Evolutionary conservation across 2,888 invertebrate species (phyloP).

Genomic region (Empis stercorea): DNA sequence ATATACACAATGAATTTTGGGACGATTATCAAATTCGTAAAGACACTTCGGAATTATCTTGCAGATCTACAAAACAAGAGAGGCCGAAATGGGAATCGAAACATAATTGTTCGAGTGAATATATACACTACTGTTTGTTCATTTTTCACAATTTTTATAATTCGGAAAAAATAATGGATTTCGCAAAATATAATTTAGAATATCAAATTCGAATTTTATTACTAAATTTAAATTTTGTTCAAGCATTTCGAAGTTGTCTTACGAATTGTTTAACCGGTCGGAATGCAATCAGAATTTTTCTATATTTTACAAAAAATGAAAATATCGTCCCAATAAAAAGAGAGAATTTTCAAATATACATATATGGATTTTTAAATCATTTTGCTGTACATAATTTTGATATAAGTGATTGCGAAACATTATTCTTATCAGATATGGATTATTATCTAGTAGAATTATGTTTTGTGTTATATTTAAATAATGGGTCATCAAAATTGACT

Average conservation of each 20-base stretch:
- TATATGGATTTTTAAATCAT: conserved; percentile 32
- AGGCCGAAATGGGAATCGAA: conserved; percentile 7
- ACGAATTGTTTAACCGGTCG: conserved; percentile 25
- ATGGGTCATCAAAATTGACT: background rate
- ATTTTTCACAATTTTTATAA: conserved; percentile 36
- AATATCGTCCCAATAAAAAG: conserved; percentile 34
- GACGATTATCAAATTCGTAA: too few species aligned
- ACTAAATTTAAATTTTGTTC: conserved; percentile 35
- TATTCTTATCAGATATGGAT: conserved; percentile 33
- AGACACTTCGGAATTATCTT: background rate
- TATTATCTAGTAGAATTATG: conserved; percentile 34
- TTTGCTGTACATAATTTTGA: conserved; percentile 30
- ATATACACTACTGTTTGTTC: conserved; percentile 36
- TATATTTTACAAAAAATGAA: conserved; percentile 37
- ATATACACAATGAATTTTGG: too few species aligned
- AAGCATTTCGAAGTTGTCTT: conserved; percentile 33
- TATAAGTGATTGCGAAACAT: conserved; percentile 31
- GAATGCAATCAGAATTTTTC: conserved; percentile 33
- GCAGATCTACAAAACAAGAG: conserved; percentile 4
- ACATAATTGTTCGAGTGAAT: conserved; percentile 16
- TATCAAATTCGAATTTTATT: conserved; percentile 33
- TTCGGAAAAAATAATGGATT: conserved; percentile 29
- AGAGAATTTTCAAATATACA: conserved; percentile 33
- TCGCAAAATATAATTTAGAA: conserved; percentile 25
- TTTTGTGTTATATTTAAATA: conserved; percentile 35